Evolutionary conservation across 2,797 vertebrate genomes (phyloP), one percentile per base, ranked within the genome.

Genomic region (Carduelis carduelis): DNA sequence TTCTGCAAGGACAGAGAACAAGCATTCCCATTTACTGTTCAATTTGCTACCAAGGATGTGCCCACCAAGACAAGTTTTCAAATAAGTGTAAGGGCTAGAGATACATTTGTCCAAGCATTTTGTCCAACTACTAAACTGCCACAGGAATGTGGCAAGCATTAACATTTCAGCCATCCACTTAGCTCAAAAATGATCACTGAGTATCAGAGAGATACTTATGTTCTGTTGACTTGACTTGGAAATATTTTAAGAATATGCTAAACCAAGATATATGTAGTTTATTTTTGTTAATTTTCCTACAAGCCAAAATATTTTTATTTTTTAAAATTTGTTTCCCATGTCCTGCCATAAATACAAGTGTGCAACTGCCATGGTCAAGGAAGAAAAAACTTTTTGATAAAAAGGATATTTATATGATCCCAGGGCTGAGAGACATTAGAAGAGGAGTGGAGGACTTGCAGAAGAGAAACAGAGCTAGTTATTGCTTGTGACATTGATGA

Each of bases 1-100:
- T 27, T 53, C 49, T 2, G 0, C 49, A 68, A 63, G 27, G 23
- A 26, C 28, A 47, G 22, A 55, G 26, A 74, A 70, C 0, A 1
- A 50, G 8, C 0, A 0, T 81, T 87, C 83, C 35, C 10, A 23
- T 24, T 18, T 43, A 37, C 10, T 43, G 5, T 43, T 47, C 43
- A 30, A 28, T 56, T 56, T 69, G 23, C 9, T 53, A 32, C 3
- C 8, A 60, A 32, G 28, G 11, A 34, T 2, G 1, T 28, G 69
- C 69, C 16, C 37, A 83, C 47, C 13, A n/a, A 78, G 22, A 24
- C 9, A 63, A 47, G 1, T 32, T 71, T 78, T 52, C 60, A 71
- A 60, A 9, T 21, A 55, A 21, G 2, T 28, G 1, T 35, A 44
- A 63, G 23, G 23, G 21, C 9, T 81, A n/a, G 35, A 28, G 30